A percentile compares a stretch with the other conserved stretches of the same genome.
These are phyloP conservation scores for Apotomis capreana DNA, from an alignment of 2,888 invertebrate genomes.

Conservation along the genomic window DNA sequence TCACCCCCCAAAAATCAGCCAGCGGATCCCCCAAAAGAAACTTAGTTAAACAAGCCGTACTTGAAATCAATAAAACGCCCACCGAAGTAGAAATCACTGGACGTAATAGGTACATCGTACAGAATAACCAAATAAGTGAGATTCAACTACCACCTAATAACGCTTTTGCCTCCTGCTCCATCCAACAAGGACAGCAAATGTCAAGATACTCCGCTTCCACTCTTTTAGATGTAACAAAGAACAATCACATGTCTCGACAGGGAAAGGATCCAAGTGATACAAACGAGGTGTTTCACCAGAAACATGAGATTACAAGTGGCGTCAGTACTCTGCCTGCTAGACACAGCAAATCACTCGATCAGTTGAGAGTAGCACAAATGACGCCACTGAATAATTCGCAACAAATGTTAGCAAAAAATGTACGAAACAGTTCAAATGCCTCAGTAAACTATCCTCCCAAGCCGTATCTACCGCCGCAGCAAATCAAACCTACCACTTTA, in stretches of 20 bases:
- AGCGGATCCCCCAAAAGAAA: conserved; percentile 76
- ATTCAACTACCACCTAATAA: conserved; percentile 77
- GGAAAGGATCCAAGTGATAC: conserved; percentile 65
- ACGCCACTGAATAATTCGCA: conserved; percentile 62
- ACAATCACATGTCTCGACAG: conserved; percentile 57
- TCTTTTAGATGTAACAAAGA: conserved; percentile 75
- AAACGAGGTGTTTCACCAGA: conserved; percentile 67
- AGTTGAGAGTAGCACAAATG: conserved; percentile 85
- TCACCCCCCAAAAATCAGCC: conserved; percentile 83
- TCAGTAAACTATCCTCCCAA: conserved; percentile 77
- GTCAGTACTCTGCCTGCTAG: conserved; percentile 86
- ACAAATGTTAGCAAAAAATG: conserved; percentile 64
- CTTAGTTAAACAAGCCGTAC: conserved; percentile 74
- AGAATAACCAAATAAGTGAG: conserved; percentile 81
- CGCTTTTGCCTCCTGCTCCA: conserved; percentile 72
- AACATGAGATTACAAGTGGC: conserved; percentile 75
- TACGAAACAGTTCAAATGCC: conserved; percentile 70
- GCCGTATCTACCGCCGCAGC: conserved; percentile 71
- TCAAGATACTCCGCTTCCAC: conserved; percentile 85
- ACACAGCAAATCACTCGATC: conserved; percentile 93
- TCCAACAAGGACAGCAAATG: conserved; percentile 76
- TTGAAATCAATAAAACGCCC: conserved; percentile 70
- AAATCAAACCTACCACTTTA: conserved; percentile 76
- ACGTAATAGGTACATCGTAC: conserved; percentile 79
- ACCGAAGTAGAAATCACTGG: conserved; percentile 78